Conservation (phyloP, 2,113 vertebrate species). For the Psophia crepitans region DNA sequence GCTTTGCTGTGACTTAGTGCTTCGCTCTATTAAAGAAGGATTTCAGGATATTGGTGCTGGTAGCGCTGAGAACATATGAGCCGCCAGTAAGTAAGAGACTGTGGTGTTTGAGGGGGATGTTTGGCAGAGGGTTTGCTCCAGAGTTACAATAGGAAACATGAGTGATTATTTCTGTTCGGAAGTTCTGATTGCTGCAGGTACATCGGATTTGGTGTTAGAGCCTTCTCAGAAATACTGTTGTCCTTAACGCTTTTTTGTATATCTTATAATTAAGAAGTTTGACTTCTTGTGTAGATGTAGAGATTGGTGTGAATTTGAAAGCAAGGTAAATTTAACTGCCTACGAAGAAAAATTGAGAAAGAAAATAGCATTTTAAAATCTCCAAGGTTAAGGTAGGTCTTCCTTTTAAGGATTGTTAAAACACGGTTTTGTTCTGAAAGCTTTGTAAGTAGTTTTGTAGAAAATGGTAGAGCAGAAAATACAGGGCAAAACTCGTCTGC, state of each 20-base stretch:
- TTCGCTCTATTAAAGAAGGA: neutral
- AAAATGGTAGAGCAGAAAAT: neutral
- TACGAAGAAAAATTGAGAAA: neutral
- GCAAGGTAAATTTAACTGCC: neutral
- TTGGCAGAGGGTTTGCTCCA: neutral
- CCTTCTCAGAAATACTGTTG: neutral
- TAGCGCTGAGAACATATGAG: neutral
- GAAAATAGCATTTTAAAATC: neutral
- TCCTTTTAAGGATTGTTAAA: neutral
- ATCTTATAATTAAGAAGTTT: neutral
- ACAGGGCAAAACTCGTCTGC: neutral
- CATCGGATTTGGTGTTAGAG: neutral
- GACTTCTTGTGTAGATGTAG: neutral
- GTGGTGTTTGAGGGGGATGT: neutral
- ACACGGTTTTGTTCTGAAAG: neutral
- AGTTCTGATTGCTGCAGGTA: neutral
- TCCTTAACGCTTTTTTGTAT: neutral
- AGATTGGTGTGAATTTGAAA: neutral
- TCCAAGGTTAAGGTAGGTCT: neutral
- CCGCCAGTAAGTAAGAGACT: slow-evolving; percentile 36
- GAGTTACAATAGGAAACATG: rapidly evolving
- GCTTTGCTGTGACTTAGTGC: neutral
- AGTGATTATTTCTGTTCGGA: neutral
- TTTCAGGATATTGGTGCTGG: neutral
- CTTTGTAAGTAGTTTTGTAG: neutral